phyloP scores from a whole-genome alignment of 2,888 invertebrate species.

The Vannuccia rotundouncinata region DNA sequence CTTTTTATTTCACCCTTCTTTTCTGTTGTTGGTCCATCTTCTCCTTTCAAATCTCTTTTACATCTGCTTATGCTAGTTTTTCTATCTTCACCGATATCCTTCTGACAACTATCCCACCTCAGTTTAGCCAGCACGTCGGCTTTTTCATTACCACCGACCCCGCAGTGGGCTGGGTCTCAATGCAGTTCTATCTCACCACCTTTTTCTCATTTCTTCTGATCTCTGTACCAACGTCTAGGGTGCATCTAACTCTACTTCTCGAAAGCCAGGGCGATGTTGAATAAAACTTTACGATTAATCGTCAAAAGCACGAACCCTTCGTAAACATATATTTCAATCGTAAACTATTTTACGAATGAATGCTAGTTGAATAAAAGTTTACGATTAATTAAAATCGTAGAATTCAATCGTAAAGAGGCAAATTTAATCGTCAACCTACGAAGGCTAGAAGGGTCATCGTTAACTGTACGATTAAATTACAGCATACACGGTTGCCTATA shows the following conservation, averaged over 20 bases:
- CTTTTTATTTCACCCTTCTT: not conserved
- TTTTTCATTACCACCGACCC: not conserved
- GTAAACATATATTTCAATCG: not conserved
- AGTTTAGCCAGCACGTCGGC: not conserved
- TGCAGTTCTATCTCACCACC: not conserved
- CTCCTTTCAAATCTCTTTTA: not conserved
- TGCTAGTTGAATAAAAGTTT: conserved; percentile 13
- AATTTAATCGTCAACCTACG: conserved; percentile 6
- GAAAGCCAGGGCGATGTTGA: not conserved
- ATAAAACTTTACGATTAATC: conserved; percentile 17
- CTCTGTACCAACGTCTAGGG: not conserved
- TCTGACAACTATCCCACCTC: not conserved
- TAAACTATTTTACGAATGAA: conserved; percentile 3
- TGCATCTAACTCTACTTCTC: not conserved
- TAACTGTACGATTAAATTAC: not conserved
- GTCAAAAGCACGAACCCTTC: not conserved
- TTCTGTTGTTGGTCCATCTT: not conserved
- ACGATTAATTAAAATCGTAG: not conserved
- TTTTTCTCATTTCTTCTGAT: not conserved
- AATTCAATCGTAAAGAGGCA: not conserved
- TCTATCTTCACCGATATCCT: not conserved
- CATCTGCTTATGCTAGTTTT: not conserved
- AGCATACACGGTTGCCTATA: not conserved
- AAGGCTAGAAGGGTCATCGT: conserved; percentile 4
- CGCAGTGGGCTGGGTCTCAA: not conserved